Evolutionary conservation across 2,113 vertebrate species (phyloP).

Genomic region (Chrysemys picta): DNA sequence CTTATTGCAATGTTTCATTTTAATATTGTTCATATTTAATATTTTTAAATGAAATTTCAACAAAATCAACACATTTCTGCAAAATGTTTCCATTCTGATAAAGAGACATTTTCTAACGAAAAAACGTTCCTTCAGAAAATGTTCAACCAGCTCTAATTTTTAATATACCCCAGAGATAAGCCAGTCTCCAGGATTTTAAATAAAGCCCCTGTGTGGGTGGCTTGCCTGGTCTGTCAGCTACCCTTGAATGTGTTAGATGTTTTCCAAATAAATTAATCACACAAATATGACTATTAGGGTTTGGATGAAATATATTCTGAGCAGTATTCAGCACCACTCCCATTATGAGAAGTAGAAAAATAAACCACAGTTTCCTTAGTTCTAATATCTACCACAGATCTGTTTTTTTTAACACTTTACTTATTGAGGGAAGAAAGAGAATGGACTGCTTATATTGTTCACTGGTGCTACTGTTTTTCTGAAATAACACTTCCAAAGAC

Average conservation of each 20-base stretch:
- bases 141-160: neutral
- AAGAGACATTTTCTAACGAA: neutral
- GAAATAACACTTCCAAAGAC: neutral
- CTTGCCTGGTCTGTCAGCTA: neutral
- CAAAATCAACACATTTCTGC: neutral
- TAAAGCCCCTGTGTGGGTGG: neutral
- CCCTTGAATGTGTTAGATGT: conserved; percentile 20
- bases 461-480: neutral
- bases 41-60: neutral
- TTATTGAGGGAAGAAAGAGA: neutral
- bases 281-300: neutral
- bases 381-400: neutral
- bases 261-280: conserved; percentile 35
- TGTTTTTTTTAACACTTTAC: neutral
- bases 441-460: neutral
- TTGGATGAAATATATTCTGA: conserved; percentile 2
- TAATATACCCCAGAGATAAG: neutral
- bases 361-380: neutral
- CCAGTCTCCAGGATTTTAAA: neutral
- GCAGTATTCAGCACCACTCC: neutral
- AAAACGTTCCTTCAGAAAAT: neutral
- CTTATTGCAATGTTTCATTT: neutral
- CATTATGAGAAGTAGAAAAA: neutral
- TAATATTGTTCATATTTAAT: neutral
- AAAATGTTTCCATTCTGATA: neutral